A percentile compares a stretch with the other conserved stretches of the same genome.
Evolutionary conservation across 2,113 vertebrate genomes (phyloP).

Genomic region (Arothron firmamentum): DNA sequence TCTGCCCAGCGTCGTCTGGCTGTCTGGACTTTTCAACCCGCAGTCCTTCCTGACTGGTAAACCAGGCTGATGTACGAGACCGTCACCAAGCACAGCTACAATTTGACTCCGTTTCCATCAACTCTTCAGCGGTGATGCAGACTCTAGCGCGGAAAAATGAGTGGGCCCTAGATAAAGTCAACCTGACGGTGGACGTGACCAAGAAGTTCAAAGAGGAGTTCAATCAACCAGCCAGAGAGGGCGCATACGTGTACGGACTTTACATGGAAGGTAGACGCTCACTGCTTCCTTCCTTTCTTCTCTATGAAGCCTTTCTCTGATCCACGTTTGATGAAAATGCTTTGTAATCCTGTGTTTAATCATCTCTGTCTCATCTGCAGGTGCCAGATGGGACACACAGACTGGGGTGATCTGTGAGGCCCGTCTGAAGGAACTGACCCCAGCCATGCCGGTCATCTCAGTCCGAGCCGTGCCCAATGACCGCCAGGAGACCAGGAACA

Average conservation of each 20-base stretch:
- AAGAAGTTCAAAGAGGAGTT: constrained; percentile 83
- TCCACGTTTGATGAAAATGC: not conserved
- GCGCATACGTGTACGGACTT: constrained; percentile 68
- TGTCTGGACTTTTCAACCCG: constrained; percentile 91
- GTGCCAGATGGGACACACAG: constrained; percentile 76
- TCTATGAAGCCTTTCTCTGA: not conserved
- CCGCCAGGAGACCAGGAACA: constrained; percentile 76
- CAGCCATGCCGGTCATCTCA: constrained; percentile 72
- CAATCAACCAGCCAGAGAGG: constrained; percentile 74
- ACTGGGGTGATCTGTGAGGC: constrained; percentile 69
- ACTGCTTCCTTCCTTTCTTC: not conserved
- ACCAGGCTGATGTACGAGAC: constrained; percentile 8
- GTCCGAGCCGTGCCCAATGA: constrained; percentile 71
- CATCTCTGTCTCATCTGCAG: constrained; percentile 37
- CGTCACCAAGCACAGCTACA: not conserved
- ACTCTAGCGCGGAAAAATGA: constrained; percentile 79
- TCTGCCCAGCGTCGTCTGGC: constrained; percentile 86
- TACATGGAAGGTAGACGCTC: constrained; percentile 71
- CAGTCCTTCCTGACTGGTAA: constrained; percentile 97
- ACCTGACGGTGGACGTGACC: constrained; percentile 70
- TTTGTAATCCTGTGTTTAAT: not conserved
- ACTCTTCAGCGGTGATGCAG: constrained; percentile 71
- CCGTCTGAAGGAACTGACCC: constrained; percentile 70
- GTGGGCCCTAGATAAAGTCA: constrained; percentile 80
- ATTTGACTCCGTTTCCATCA: not conserved